Base-by-base conservation (phyloP, 1,140 invertebrate genomes). In the Dufourea novaeangliae region DNA sequence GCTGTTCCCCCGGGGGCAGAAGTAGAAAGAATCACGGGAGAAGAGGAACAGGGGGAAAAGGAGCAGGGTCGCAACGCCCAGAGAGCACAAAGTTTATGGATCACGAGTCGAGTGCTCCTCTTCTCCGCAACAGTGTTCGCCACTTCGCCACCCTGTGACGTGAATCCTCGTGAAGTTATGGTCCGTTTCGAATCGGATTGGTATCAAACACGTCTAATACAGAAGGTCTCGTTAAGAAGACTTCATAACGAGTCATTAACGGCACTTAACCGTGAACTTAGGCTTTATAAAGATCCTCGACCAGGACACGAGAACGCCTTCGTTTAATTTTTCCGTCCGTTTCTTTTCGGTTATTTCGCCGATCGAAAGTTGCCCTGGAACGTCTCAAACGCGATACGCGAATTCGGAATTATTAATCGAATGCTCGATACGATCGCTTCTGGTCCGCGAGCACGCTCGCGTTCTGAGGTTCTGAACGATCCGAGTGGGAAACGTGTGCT, bases 401-500 rank as follows among this genome's bases (percentile, higher is more conserved):
- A 32, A 67, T 79, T 74, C 20, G 20, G 34, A 61, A 74, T 69
- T 64, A 62, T 37, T 52, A 66, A 71, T 77, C 56, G 62, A 68
- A 52, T 11, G 41, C 44, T 27, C 29, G 50, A 34, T 44, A 78
- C 52, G 79, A 77, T 75, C 57, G n/a, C 27, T 54, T 22, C 59
- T 25, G 27, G 4, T 41, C 22, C 34, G 25, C 22, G 39, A 20
- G 62, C n/a, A 20, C 8, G 20, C 8, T 27, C n/a, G 22, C n/a
- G 63, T 70, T 83, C 71, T 32, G 70, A 68, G 57, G 76, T 62
- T 52, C 64, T 72, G 72, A 57, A 59, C 46, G 41, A 69, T 75
- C 46, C 39, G 50, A 69, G 78, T 34, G 37, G 52, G 25, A 80
- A 84, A 84, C 68, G 82, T 61, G 78, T 66, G 57, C 72, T 80